Evolutionary conservation across 2,797 vertebrate species (phyloP), one percentile per base, ranked within the genome.

Genomic region (Tapirus indicus): DNA sequence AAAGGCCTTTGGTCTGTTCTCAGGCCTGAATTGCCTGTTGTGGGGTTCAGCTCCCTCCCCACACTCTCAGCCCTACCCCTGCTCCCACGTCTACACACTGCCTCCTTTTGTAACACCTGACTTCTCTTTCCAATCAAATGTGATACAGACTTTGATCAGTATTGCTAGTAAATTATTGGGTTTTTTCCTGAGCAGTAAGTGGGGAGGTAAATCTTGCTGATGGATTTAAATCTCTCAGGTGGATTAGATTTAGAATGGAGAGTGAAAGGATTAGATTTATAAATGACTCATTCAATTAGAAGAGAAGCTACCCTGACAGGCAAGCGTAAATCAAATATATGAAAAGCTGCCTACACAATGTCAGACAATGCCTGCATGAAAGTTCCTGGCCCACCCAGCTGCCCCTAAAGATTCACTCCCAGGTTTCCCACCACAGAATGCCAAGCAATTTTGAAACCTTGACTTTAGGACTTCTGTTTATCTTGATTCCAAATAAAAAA

Each of bases 161-260:
- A 12, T 32, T 44, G 41, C 62, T 66, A n/a, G 75, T 35, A n/a
- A 52, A 92, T 49, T 75, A 56, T 25, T 66, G 18, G 2, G n/a
- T 13, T 13, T 32, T 75, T 77, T 21, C 41, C 66, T 64, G 25
- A 92, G 74, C 80, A 52, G 44, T 80, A 80, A 84, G 49, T 35
- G 3, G 86, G 44, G 38, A 49, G 62, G 16, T 80, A 83, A 75
- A 62, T 92, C 87, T 79, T 91, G 27, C 85, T 87, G 82, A 60
- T 56, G 41, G 68, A 75, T 87, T 88, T 87, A 60, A 93, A 29
- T 93, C 80, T 96, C 90, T 86, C 14, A 2, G 75, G 47, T 69
- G 14, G 41, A 64, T 84, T 95, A 83, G 54, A 58, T 80, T 58
- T 56, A 74, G 56, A 79, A 62, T 52, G 17, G 60, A 25, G 41